phyloP scores from a whole-genome alignment of 2,113 vertebrate genomes.

The Podarcis raffonei region DNA sequence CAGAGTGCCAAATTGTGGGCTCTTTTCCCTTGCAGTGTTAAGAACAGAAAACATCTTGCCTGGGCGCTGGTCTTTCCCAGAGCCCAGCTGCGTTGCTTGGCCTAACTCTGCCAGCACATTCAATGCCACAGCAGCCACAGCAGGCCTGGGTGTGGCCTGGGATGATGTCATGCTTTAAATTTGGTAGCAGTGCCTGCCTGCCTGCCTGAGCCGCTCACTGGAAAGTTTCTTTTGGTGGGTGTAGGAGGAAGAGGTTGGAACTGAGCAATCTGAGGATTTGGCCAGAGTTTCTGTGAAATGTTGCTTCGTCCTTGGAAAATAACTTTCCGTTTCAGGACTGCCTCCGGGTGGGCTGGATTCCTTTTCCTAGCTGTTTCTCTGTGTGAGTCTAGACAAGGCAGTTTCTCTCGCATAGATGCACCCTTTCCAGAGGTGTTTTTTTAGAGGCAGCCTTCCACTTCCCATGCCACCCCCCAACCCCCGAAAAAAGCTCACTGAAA shows the following conservation, averaged over 20 bases:
- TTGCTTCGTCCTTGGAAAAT: neutral
- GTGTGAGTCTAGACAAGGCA: neutral
- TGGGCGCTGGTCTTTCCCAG: neutral
- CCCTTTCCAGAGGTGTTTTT: neutral
- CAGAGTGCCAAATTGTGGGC: neutral
- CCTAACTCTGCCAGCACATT: neutral
- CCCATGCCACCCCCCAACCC: neutral
- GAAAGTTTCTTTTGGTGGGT: neutral
- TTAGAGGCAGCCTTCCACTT: no score
- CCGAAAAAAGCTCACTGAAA: neutral
- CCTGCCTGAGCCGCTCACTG: neutral
- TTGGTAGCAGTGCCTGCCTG: neutral
- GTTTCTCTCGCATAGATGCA: no score
- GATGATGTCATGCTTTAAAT: neutral
- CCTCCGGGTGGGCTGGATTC: neutral
- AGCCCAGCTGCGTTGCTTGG: neutral
- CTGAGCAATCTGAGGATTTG: neutral
- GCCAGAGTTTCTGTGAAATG: neutral
- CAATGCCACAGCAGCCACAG: neutral
- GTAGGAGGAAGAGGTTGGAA: neutral
- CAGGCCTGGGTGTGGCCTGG: neutral
- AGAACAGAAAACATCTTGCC: neutral
- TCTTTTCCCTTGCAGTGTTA: neutral
- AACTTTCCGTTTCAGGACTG: neutral
- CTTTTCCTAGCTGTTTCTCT: slow-evolving; percentile 16